Evolutionary conservation across 2,888 invertebrate genomes (phyloP), one percentile per base, ranked within the genome.

Genomic region (Himalopsyche tibetana): DNA sequence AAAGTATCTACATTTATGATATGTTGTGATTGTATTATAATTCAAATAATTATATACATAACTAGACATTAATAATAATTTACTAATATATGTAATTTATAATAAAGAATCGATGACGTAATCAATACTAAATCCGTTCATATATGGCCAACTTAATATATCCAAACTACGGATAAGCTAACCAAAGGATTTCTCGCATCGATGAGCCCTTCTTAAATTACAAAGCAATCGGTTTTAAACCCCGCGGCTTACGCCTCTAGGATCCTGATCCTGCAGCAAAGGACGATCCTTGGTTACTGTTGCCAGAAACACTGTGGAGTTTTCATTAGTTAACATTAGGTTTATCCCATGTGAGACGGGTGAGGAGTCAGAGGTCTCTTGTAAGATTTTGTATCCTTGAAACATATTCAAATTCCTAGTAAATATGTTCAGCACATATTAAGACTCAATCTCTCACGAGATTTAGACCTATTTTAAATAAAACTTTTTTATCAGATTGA

Each of bases 141-240:
- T 74, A 74, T 74, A 74, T 74, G 51, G 83, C 55, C 86, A 63
- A 86, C 80, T 86, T 55, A 83, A 55, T 85, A 69, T 85, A 83
- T 56, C 83, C 83, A 87, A 84, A 80, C 84, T 87, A 80, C 5
- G 74, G 87, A 85, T 87, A 87, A 83, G 80, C 80, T 81, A 55
- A 74, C 80, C 85, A 87, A 87, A 87, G 80, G 86, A 86, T 87
- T 84, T 85, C 84, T 87, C 87, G 82, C 87, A 87, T 87, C 87
- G 87, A 87, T 51, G 87, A 83, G 81, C 69, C 85, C 87, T 82
- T 87, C 87, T 87, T 87, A 85, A 87, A 87, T 87, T 85, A 87
- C 87, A 87, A 87, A 87, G 87, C 87, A 85, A 84, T 87, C 84
- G 85, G 80, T 81, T 85, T 87, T 85, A 87, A 87, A 80, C 87